These are phyloP conservation scores for Drosophila dunni DNA, from an alignment of 1,140 invertebrate genomes.

Conservation along the genomic window DNA sequence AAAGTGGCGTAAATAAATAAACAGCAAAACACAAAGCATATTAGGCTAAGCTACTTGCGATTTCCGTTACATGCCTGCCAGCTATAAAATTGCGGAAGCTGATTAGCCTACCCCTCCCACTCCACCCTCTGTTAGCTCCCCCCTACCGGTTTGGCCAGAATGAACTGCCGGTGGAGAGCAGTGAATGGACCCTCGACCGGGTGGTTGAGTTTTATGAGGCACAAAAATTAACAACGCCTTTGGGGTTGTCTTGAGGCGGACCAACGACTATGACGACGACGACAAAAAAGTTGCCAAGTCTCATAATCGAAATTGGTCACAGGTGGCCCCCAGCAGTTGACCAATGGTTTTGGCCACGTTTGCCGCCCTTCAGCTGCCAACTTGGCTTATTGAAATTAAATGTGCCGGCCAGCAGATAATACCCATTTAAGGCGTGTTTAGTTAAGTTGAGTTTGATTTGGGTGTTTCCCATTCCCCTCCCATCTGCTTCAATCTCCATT, in stretches of 20 bases:
- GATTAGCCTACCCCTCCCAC: slow-evolving; percentile 59
- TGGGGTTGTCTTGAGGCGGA: slow-evolving; percentile 66
- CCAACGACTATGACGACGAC: slow-evolving; percentile 26
- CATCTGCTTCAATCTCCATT: neutral
- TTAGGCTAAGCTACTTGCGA: slow-evolving; percentile 83
- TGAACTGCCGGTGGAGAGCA: slow-evolving; percentile 38
- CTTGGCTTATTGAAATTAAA: slow-evolving; percentile 77
- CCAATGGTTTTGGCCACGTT: slow-evolving; percentile 29
- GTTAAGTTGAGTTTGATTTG: slow-evolving; percentile 81
- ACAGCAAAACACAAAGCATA: slow-evolving; percentile 81
- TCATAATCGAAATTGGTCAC: slow-evolving; percentile 84
- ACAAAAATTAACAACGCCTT: slow-evolving; percentile 82
- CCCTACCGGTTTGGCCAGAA: slow-evolving; percentile 34
- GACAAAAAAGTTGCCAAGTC: slow-evolving; percentile 57
- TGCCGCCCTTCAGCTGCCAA: neutral
- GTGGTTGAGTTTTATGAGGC: slow-evolving; percentile 77
- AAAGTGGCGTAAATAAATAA: slow-evolving; percentile 81
- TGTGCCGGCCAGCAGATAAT: slow-evolving; percentile 76
- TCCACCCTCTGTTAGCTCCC: neutral
- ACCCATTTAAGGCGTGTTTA: slow-evolving; percentile 80
- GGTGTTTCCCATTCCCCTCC: slow-evolving; percentile 40
- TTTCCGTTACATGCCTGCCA: slow-evolving; percentile 75
- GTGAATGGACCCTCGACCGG: slow-evolving; percentile 18
- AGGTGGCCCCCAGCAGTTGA: slow-evolving; percentile 71
- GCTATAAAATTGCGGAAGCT: slow-evolving; percentile 80